phyloP scores from a whole-genome alignment of 1,140 invertebrate species.

The Dinothrombium tinctorium region DNA sequence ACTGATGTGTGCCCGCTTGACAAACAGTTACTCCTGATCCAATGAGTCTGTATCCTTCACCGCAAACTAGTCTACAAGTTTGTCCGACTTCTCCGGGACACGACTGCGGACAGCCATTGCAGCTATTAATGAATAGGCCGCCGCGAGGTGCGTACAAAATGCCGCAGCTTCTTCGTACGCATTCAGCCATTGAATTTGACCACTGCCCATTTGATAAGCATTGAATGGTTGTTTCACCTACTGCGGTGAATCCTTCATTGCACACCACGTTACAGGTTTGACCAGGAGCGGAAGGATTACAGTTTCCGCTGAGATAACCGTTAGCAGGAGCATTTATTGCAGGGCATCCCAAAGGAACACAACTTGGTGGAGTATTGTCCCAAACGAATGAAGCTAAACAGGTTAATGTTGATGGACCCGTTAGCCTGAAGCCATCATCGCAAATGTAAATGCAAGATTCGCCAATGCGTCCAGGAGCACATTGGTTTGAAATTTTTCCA shows the following conservation, averaged over 20 bases:
- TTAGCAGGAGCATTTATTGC: background rate
- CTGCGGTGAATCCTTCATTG: background rate
- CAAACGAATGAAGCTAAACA: constrained; percentile 24
- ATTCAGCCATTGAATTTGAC: constrained; percentile 6
- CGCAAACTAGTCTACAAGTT: background rate
- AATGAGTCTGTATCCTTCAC: background rate
- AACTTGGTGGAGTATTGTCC: constrained; percentile 15
- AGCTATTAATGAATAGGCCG: background rate
- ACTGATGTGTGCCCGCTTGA: background rate
- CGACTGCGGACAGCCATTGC: background rate
- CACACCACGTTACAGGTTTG: background rate
- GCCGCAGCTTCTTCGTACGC: too few species aligned
- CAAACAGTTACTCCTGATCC: background rate
- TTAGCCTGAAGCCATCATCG: constrained; percentile 21
- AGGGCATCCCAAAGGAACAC: background rate
- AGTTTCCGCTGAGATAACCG: too few species aligned
- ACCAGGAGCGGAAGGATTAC: too few species aligned
- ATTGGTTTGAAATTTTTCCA: too few species aligned
- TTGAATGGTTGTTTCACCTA: background rate
- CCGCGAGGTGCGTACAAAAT: too few species aligned
- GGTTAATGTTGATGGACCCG: constrained; percentile 20
- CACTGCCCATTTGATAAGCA: constrained; percentile 8
- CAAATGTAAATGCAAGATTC: constrained; percentile 22
- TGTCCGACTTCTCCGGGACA: background rate
- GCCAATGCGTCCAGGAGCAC: too few species aligned